Percentiles rank a stretch among this genome's conserved stretches.
Evolutionary conservation across 2,797 vertebrate species (phyloP).

Genomic region (Ptychobarbus kaznakovi): DNA sequence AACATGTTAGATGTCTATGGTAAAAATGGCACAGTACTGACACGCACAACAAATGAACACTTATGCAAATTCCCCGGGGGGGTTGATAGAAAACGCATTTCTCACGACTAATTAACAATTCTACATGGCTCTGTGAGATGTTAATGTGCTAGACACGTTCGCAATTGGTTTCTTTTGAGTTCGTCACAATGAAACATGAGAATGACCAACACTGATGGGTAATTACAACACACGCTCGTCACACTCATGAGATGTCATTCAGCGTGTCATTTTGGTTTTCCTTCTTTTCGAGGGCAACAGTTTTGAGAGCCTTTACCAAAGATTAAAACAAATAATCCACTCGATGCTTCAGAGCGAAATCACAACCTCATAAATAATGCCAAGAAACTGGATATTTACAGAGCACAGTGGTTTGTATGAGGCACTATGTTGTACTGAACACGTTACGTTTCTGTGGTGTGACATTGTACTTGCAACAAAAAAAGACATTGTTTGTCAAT

Average conservation of each 20-base stretch:
- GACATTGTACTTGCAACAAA: slow-evolving; percentile 9
- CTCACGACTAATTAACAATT: slow-evolving; percentile 7
- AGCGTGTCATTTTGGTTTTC: slow-evolving; percentile 38
- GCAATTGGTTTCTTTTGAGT: slow-evolving; percentile 15
- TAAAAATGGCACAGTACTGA: slow-evolving; percentile 36
- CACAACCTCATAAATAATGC: slow-evolving; percentile 14
- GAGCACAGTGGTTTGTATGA: slow-evolving; percentile 52
- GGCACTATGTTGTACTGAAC: slow-evolving; percentile 50
- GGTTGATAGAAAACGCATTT: neutral
- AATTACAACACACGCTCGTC: slow-evolving; percentile 1
- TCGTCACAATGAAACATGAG: slow-evolving; percentile 31
- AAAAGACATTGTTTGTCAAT: slow-evolving; percentile 1
- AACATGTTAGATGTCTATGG: slow-evolving; percentile 18
- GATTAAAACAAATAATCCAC: slow-evolving; percentile 5
- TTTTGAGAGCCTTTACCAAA: slow-evolving; percentile 30
- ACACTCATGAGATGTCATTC: neutral
- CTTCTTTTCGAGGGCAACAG: slow-evolving; percentile 28
- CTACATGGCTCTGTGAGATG: slow-evolving; percentile 5
- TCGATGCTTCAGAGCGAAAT: slow-evolving; percentile 12
- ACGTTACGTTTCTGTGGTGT: slow-evolving; percentile 37
- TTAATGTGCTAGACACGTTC: slow-evolving; percentile 11
- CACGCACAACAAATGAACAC: slow-evolving; percentile 37
- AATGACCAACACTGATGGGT: slow-evolving; percentile 14
- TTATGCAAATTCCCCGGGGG: neutral
- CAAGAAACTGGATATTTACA: slow-evolving; percentile 45